Conservation (phyloP, 2,888 invertebrate species). For the Incurvaria masculella region DNA sequence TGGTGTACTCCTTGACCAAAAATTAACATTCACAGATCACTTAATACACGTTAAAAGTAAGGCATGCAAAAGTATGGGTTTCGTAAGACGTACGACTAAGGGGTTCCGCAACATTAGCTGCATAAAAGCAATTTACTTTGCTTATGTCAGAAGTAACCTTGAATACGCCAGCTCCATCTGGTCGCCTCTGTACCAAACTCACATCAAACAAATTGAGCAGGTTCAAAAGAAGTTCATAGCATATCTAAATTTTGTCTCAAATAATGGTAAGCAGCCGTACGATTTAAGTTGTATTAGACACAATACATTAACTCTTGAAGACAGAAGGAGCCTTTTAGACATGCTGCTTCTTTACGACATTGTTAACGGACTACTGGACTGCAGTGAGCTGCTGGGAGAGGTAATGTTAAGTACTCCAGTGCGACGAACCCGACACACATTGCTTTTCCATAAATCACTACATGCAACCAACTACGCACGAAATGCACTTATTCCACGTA, state of each 20-base stretch:
- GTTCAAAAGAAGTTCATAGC: background rate
- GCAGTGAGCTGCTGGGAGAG: too few species aligned
- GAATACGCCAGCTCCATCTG: background rate
- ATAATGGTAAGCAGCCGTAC: too few species aligned
- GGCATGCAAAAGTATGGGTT: background rate
- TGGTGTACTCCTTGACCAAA: background rate
- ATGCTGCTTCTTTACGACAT: too few species aligned
- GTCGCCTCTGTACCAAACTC: background rate
- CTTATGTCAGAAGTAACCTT: background rate
- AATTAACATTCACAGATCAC: background rate
- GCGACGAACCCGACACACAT: too few species aligned
- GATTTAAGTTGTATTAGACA: too few species aligned
- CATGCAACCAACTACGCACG: too few species aligned
- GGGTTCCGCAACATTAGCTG: background rate
- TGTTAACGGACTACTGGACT: too few species aligned
- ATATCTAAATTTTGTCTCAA: background rate
- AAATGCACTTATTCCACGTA: too few species aligned
- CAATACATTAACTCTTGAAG: too few species aligned
- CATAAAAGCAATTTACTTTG: background rate
- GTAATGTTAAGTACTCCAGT: too few species aligned
- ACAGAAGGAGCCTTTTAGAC: too few species aligned
- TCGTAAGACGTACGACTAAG: background rate
- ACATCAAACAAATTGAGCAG: background rate
- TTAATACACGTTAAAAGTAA: background rate
- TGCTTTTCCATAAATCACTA: too few species aligned